Evolutionary conservation across 2,113 vertebrate genomes (phyloP), one percentile per base, ranked within the genome.

Genomic region (Scopus umbretta): DNA sequence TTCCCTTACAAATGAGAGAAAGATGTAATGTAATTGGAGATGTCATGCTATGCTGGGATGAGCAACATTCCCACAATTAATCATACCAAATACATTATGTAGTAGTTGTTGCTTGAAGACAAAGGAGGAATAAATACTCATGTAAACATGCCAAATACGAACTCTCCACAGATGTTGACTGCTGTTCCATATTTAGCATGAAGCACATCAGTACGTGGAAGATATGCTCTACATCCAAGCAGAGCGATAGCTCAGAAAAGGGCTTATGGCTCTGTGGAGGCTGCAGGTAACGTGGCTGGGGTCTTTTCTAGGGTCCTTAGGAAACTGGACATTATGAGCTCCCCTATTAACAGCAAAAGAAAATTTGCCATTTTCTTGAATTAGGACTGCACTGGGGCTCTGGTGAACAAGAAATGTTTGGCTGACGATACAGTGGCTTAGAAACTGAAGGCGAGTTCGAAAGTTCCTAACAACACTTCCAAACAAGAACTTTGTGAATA

Each of bases 61-160:
- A 97, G 83, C 92, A 91, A 63, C 86, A 73, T 95, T 97, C 95
- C 92, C 92, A 95, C 91, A 96, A 90, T 95, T 95, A 95, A 95
- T 96, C 94, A 92, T 83, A 82, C 84, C 84, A 85, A 79, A 92
- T 85, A 85, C 74, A 90, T 92, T 89, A 94, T 94, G 87, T 85
- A 82, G 96, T 88, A 96, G 89, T 87, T 95, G 93, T 74, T 95
- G 84, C 86, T 78, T 92, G 91, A 97, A 95, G 86, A 96, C 94
- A 97, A 96, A 97, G 74, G 86, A 80, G 40, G 78, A 81, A 94
- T 81, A 97, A 95, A 94, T 89, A 81, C 84, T 94, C 42, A 0
- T 85, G 91, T 92, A 92, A 95, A 94, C 83, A 90, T 66, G 94
- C 70, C 74, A 91, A 76, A 91, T 85, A 65, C 2, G 52, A 95